A percentile compares a stretch with the other conserved stretches of the same genome.
phyloP scores from a whole-genome alignment of 2,888 invertebrate genomes.

The Auanema freiburgensis region DNA sequence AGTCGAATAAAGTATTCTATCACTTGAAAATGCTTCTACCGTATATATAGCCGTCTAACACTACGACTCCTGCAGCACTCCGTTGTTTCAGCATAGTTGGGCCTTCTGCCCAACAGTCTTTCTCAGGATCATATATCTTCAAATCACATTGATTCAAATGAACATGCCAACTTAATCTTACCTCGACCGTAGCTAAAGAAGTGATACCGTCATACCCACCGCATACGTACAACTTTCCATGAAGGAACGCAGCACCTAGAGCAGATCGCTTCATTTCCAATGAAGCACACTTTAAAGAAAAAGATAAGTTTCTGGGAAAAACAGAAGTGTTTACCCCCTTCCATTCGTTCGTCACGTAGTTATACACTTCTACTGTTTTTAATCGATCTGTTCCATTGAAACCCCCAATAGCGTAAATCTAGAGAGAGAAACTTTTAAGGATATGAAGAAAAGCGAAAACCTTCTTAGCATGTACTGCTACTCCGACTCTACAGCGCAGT shows the following conservation, averaged over 20 bases:
- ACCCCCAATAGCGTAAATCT: slow-evolving; percentile 77
- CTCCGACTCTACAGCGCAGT: slow-evolving; percentile 78
- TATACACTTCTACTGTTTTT: slow-evolving; percentile 82
- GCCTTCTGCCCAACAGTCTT: slow-evolving; percentile 64
- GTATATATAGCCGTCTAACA: slow-evolving; percentile 66
- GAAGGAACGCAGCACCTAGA: slow-evolving; percentile 37
- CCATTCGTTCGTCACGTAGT: slow-evolving; percentile 77
- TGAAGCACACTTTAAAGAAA: slow-evolving; percentile 42
- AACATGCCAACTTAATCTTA: not conserved
- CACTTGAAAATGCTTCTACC: no score
- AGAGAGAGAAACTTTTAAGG: slow-evolving; percentile 49
- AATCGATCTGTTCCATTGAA: slow-evolving; percentile 82
- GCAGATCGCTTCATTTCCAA: slow-evolving; percentile 55
- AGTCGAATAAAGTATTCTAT: no score
- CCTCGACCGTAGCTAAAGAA: slow-evolving; percentile 82
- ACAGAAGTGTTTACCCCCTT: slow-evolving; percentile 70
- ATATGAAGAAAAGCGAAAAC: slow-evolving; percentile 4
- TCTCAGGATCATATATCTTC: slow-evolving; percentile 30
- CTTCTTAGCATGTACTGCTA: slow-evolving; percentile 77
- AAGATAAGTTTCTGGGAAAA: not conserved
- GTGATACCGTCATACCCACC: slow-evolving; percentile 70
- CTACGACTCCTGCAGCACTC: slow-evolving; percentile 67
- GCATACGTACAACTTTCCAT: slow-evolving; percentile 49
- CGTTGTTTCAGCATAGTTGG: slow-evolving; percentile 67
- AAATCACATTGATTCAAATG: not conserved